Evolutionary conservation across 2,113 vertebrate genomes (phyloP), one percentile per base, ranked within the genome.

Genomic region (Nestor notabilis): DNA sequence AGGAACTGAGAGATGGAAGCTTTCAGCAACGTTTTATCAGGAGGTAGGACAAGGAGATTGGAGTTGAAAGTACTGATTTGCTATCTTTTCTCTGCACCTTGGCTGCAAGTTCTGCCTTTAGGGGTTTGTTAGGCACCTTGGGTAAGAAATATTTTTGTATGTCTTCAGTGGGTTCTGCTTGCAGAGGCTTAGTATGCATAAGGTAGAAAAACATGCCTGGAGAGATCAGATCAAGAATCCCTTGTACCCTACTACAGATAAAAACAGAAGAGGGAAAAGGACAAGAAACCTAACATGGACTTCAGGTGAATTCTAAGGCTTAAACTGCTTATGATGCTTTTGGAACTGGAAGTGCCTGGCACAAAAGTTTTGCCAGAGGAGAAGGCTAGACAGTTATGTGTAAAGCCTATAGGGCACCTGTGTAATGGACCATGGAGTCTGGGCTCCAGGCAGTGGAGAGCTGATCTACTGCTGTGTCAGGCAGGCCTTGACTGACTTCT

Each of bases 51-150:
- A 64, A 71, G 90, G 86, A 96, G 91, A 92, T 94, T 58, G 83
- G 81, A 96, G 77, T 58, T 87, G 87, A 95, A 97, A 97, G 95
- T 80, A 1, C 78, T 96, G 88, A 94, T 92, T 89, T 82, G 80
- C 93, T 97, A 97, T 97, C 94, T 97, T 76, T 77, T 21, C 65
- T 88, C 72, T 70, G 87, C 95, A 95, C 75, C 94, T 97, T 95
- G 90, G 69, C 92, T 90, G 87, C n/a, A 63, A 74, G 92, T 89
- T 89, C 89, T 84, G 82, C 79, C 85, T 81, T 44, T 29, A 76
- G 81, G 66, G 90, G 43, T 69, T 75, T 86, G 49, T 90, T 64
- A 85, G 72, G 81, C 69, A 76, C 41, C 79, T 68, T 70, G 70
- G 87, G 72, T 76, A 87, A 90, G 90, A 79, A 94, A 64, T 84